Conservation (phyloP, 2,797 vertebrate genomes). For the Sebastes melanostomus region DNA sequence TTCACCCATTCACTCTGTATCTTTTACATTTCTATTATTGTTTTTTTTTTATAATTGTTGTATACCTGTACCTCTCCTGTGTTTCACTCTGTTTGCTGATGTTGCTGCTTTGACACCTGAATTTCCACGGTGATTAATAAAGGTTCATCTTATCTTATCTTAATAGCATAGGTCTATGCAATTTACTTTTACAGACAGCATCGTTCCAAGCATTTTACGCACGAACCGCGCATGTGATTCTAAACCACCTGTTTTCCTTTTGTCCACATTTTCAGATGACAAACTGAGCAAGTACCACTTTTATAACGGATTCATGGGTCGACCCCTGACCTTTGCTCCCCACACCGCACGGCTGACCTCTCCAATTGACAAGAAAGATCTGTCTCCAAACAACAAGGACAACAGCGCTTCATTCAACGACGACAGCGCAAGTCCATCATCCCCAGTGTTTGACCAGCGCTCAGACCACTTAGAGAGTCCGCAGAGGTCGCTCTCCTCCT, state of each 20-base stretch:
- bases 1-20: too few species aligned
- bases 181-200: neutral
- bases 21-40: too few species aligned
- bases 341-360: conserved; percentile 57
- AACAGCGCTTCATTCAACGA: conserved; percentile 44
- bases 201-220: neutral
- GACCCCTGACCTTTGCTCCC: conserved; percentile 62
- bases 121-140: neutral
- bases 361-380: conserved; percentile 52
- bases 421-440: conserved; percentile 60
- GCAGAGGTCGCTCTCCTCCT: conserved; percentile 74
- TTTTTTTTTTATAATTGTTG: too few species aligned
- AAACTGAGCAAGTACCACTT: conserved; percentile 78
- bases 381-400: conserved; percentile 54
- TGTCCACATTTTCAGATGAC: conserved; percentile 73
- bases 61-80: too few species aligned
- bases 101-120: too few species aligned
- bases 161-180: too few species aligned
- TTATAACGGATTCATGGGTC: conserved; percentile 76
- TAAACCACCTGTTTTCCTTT: neutral
- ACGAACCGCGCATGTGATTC: neutral
- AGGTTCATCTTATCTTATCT: neutral
- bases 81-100: too few species aligned
- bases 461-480: conserved; percentile 84
- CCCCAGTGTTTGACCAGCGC: conserved; percentile 73